These are phyloP conservation scores for Chrysemys picta DNA, from an alignment of 2,113 vertebrate genomes.

Conservation along the genomic window DNA sequence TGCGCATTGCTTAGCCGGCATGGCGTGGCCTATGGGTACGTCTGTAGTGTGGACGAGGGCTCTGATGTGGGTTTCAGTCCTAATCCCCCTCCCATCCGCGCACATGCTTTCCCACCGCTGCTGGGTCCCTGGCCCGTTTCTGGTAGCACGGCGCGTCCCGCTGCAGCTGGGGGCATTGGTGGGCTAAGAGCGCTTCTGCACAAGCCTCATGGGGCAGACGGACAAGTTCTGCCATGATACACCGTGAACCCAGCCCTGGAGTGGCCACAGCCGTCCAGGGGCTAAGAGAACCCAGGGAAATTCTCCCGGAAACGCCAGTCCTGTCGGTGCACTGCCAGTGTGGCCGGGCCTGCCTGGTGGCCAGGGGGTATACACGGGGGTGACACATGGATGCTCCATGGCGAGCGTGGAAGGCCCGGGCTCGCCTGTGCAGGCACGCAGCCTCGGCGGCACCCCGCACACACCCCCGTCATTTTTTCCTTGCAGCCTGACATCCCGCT, in stretches of 20 bases:
- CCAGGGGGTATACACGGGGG: no score
- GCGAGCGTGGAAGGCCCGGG: background rate
- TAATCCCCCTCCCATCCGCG: background rate
- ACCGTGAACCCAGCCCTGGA: no score
- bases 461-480: rapidly evolving
- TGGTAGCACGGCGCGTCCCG: background rate
- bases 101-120: no score
- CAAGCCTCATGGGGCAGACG: no score
- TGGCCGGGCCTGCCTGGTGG: background rate
- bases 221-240: background rate
- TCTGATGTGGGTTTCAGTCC: background rate
- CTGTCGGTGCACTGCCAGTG: no score
- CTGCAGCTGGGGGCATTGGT: no score
- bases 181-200: no score
- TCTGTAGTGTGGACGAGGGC: background rate
- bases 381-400: rapidly evolving
- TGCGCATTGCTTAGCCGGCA: background rate
- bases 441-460: rapidly evolving
- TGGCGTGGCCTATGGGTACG: rapidly evolving
- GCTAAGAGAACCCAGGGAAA: no score
- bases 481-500: conserved; percentile 69
- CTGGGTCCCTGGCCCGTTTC: background rate
- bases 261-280: background rate
- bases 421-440: background rate
- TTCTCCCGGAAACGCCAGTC: background rate